Conservation (phyloP, 2,113 vertebrate species). For the Parus major region DNA sequence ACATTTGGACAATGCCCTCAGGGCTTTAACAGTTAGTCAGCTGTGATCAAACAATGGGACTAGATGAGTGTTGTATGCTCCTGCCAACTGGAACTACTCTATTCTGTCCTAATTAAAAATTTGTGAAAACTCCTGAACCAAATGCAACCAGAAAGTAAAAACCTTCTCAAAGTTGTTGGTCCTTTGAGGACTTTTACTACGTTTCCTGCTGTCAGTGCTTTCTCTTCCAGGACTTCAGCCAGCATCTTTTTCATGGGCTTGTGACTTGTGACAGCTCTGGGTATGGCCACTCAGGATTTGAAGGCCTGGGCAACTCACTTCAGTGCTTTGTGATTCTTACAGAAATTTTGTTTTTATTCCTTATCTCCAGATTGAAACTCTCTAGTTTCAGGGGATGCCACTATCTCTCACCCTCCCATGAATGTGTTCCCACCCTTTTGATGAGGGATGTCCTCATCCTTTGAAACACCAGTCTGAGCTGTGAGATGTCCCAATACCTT, state of each 20-base stretch:
- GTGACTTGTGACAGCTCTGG: neutral
- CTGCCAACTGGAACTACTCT: neutral
- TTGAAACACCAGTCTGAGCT: neutral
- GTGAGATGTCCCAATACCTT: neutral
- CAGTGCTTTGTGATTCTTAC: neutral
- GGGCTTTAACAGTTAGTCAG: neutral
- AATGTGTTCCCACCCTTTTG: neutral
- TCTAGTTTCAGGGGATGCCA: neutral
- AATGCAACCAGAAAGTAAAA: neutral
- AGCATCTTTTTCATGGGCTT: rapidly evolving
- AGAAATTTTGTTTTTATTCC: neutral
- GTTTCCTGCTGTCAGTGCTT: neutral
- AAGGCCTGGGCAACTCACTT: neutral
- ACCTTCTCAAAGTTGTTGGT: neutral
- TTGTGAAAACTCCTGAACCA: neutral
- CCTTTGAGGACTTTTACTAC: neutral
- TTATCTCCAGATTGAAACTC: neutral
- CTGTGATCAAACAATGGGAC: neutral
- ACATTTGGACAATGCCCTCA: neutral
- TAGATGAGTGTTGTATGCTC: neutral
- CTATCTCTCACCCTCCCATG: neutral
- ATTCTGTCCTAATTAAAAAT: neutral
- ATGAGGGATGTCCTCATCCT: neutral
- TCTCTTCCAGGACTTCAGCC: neutral
- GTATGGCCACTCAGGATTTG: neutral